These are phyloP conservation scores for Pegoplata infirma DNA, from an alignment of 2,888 invertebrate genomes.

Conservation along the genomic window DNA sequence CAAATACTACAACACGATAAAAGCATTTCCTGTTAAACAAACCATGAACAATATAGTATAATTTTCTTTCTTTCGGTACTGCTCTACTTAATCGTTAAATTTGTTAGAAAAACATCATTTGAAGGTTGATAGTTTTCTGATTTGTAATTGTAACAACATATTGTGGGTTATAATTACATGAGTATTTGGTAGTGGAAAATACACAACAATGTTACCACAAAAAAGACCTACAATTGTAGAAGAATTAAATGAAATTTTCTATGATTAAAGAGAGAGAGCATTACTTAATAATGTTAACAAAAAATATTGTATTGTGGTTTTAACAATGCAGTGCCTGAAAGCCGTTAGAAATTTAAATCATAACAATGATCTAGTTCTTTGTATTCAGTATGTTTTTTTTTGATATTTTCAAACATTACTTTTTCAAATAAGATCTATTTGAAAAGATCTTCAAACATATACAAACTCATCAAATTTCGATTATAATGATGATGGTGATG, in stretches of 20 bases:
- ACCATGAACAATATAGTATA: conserved; percentile 50
- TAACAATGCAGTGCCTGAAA: conserved; percentile 17
- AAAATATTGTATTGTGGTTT: conserved; percentile 29
- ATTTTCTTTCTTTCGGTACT: conserved; percentile 15
- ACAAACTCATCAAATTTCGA: conserved; percentile 59
- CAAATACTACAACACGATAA: conserved; percentile 26
- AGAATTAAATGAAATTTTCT: conserved; percentile 17
- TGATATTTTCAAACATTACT: conserved; percentile 8
- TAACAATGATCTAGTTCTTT: conserved; percentile 46
- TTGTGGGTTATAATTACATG: conserved; percentile 10
- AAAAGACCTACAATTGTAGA: background rate
- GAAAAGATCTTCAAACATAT: conserved; percentile 12
- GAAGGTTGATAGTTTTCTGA: conserved; percentile 1
- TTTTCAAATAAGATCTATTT: background rate
- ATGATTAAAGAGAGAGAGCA: background rate
- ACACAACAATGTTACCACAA: background rate
- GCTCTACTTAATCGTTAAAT: conserved; percentile 44
- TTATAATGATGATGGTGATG: conserved; percentile 46
- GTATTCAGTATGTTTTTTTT: too few relatives aligned
- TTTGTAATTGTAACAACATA: conserved; percentile 1
- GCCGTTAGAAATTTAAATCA: conserved; percentile 44
- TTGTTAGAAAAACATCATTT: conserved; percentile 28
- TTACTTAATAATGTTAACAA: background rate
- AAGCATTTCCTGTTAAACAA: conserved; percentile 53
- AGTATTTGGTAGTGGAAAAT: background rate